phyloP scores from a whole-genome alignment of 1,140 invertebrate species.

The Berghia stephanieae region DNA sequence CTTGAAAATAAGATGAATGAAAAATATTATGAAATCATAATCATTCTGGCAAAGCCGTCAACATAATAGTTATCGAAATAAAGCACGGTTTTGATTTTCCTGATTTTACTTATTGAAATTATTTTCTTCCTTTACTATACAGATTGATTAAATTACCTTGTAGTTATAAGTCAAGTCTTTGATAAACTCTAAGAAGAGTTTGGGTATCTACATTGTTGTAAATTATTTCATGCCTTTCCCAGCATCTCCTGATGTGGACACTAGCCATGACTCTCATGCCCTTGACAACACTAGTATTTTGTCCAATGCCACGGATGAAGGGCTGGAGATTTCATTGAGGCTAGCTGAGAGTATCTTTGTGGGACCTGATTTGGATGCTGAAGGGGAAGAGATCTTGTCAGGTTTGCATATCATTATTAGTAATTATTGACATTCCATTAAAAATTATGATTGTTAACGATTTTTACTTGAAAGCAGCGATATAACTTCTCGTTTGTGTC shows the following conservation, averaged over 20 bases:
- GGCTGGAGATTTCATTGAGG: conserved; percentile 60
- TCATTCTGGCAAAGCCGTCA: too few species aligned
- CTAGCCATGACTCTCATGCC: conserved; percentile 29
- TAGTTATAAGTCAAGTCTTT: not conserved
- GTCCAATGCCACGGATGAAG: conserved; percentile 60
- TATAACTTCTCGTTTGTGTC: too few species aligned
- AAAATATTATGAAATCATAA: too few species aligned
- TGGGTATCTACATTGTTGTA: too few species aligned
- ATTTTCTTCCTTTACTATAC: not conserved
- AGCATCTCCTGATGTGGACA: conserved; percentile 31
- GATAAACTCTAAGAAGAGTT: not conserved
- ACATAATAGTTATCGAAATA: too few species aligned
- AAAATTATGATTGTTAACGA: too few species aligned
- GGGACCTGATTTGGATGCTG: conserved; percentile 58
- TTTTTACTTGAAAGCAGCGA: too few species aligned
- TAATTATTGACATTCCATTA: too few species aligned
- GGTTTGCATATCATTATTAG: conserved; percentile 48
- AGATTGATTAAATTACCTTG: not conserved
- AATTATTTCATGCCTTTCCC: not conserved
- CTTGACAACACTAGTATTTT: conserved; percentile 48
- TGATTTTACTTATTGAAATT: too few species aligned
- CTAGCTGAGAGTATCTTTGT: conserved; percentile 60
- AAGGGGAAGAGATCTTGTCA: conserved; percentile 58
- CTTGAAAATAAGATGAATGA: too few species aligned
- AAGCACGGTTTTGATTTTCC: too few species aligned